Evolutionary conservation across 1,140 invertebrate species (phyloP), one percentile per base, ranked within the genome.

Genomic region (Pentalonia nigronervosa): DNA sequence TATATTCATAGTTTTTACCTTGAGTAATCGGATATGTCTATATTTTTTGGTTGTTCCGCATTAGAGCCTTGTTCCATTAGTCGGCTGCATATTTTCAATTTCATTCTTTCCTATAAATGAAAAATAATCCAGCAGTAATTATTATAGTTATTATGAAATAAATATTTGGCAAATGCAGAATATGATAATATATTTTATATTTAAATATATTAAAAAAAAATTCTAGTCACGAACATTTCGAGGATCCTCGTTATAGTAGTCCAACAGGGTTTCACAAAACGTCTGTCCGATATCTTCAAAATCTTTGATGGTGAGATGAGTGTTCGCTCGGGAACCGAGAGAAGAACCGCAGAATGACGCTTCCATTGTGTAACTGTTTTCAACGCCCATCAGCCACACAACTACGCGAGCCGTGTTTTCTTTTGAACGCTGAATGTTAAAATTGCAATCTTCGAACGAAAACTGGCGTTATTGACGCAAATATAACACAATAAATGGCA

Each of bases 351-450:
- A 98, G 95, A 99, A 98, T 1, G 98, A 99, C 4, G 98, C 98
- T 95, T 99, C 98, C 96, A 99, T 97, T 2, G 98, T 99, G 95
- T 98, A 99, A 95, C 98, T 99, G 94, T 99, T 98, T 87, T 97
- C 97, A 36, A 99, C 97, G 23, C 98, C 98, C 96, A 99, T 97
- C 96, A 98, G 97, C 98, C 98, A 99, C 94, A 99, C 97, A 0
- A 99, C 98, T 25, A 99, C 97, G 93, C 98, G 95, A 14, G 98
- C 98, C 21, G 98, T 99, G 2, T 98, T 98, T 96, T 99, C 98
- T 96, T 99, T 99, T 94, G 97, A 97, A 92, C 98, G 97, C 95
- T 99, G 98, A 93, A 99, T 97, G 94, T 98, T 97, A 95, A 99
- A 99, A 95, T 98, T 99, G 95, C 98, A 99, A 94, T 97, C 97